phyloP scores from a whole-genome alignment of 1,140 invertebrate genomes.

The Caenorhabditis remanei region DNA sequence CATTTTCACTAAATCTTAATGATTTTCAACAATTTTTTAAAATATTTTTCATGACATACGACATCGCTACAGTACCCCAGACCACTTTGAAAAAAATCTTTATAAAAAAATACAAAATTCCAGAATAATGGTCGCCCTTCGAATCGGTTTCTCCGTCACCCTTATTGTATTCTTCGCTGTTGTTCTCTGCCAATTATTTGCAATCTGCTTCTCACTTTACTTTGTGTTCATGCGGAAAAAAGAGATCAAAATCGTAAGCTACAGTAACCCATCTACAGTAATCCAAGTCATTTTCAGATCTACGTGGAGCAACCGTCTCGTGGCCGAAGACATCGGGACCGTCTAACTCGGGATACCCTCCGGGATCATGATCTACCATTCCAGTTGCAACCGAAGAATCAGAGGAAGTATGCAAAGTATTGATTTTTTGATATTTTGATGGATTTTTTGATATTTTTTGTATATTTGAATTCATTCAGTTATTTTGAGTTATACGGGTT shows the following conservation, averaged over 20 bases:
- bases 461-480: not conserved
- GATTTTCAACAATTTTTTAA: too few species aligned
- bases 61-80: too few species aligned
- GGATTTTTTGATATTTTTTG: not conserved
- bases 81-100: too few species aligned
- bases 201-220: constrained; percentile 52
- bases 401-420: not conserved
- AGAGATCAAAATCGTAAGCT: constrained; percentile 49
- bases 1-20: too few species aligned
- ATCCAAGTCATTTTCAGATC: not conserved
- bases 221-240: constrained; percentile 43
- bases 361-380: constrained; percentile 30
- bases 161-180: constrained; percentile 62
- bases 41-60: too few species aligned
- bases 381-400: constrained; percentile 9
- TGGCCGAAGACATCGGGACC: not conserved
- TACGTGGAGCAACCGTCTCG: constrained; percentile 10
- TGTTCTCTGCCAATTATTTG: constrained; percentile 35
- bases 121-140: constrained; percentile 62
- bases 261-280: not conserved
- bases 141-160: constrained; percentile 64
- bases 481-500: too few species aligned
- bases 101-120: not conserved
- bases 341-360: constrained; percentile 1
- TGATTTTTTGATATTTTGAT: not conserved